phyloP scores from a whole-genome alignment of 2,113 vertebrate genomes.

The Phrynocephalus versicolor region DNA sequence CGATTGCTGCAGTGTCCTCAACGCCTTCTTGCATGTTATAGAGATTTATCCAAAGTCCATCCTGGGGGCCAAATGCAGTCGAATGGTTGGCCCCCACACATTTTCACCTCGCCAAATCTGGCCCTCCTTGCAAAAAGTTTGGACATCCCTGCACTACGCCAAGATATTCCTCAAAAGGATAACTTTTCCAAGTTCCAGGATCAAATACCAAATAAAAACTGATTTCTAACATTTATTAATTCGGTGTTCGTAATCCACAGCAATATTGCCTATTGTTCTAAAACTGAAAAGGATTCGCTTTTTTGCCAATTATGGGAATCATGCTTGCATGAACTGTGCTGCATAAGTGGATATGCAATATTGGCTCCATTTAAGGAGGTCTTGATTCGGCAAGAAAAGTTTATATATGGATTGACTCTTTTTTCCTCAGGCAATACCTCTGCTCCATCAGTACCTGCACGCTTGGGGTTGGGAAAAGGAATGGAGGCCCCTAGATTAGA shows the following conservation, averaged over 20 bases:
- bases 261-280: neutral
- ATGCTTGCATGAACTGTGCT: neutral
- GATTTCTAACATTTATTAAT: conserved; percentile 2
- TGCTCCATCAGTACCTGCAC: neutral
- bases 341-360: neutral
- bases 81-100: too few species aligned
- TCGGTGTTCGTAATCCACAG: neutral
- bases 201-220: neutral
- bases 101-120: too few species aligned
- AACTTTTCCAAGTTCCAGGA: neutral
- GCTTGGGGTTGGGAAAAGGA: neutral
- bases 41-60: too few species aligned
- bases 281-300: conserved; percentile 17
- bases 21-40: too few species aligned
- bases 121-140: too few species aligned
- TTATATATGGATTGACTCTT: neutral
- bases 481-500: neutral
- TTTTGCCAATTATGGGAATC: conserved; percentile 30
- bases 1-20: too few species aligned
- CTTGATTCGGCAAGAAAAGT: neutral
- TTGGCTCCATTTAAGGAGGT: neutral
- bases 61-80: too few species aligned
- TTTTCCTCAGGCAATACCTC: neutral
- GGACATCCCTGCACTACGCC: too few species aligned
- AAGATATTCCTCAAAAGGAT: too few species aligned